Base-by-base conservation (phyloP, 2,113 vertebrate species). In the Etia nguti region DNA sequence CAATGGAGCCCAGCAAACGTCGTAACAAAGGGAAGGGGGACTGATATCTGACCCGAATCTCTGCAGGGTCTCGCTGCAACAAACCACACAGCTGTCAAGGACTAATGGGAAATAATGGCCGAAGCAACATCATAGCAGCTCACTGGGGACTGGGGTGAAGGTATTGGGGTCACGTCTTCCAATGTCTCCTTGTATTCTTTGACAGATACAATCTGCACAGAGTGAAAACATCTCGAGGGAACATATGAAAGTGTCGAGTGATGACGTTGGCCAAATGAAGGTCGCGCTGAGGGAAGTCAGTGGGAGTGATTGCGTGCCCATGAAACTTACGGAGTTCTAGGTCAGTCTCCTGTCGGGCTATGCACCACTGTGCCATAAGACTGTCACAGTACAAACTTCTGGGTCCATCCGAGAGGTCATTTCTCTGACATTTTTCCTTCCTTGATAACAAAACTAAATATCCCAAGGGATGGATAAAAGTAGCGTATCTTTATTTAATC, bases 71-170 rank as follows among this genome's bases (percentile, higher is more conserved):
- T 46, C 24, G 2, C 79, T 4, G 83, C 24, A 82, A 60, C 86
- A 83, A 81, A 88, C 77, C 9, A 54, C 59, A 75, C 75, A 2
- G 87, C 94, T 86, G 89, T 93, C 93, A 88, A 24, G 34, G 50
- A 55, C 84, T 94, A 92, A 94, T 90, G 92, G 91, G 84, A 89
- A 93, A 90, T 93, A 93, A 94, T 91, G 93, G 86, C 84, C 15
- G 43, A 38, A 50, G 46, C 68, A 41, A 46, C 46, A 41, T 82
- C 82, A 8, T 79, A 13, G 65, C 24, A 8, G 87, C 81, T 84
- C 79, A 2, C 26, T 22, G 79, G 83, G 86, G 88, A 85, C 81
- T 0, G 18, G 41, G 85, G 81, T 86, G 85, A 82, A 88, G 81
- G 90, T 89, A 81, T 85, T 57, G 87, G 65, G 90, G 91, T 90